Percentiles rank a stretch among this genome's conserved stretches.
Conservation (phyloP, 1,140 invertebrate species). For the Drosophila orosa region DNA sequence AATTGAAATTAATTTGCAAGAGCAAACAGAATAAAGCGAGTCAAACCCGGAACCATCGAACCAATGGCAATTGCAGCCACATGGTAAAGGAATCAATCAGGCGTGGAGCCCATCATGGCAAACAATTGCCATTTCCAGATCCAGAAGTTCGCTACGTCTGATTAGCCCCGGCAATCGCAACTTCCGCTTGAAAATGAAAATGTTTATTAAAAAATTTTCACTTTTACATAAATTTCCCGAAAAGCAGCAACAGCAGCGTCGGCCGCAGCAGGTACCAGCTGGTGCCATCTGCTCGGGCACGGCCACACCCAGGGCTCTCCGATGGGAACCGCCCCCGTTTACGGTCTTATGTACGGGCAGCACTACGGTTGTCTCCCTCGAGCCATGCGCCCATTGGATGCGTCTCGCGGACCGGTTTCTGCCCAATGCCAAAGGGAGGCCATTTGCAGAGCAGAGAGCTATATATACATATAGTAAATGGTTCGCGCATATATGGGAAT, state of each 20-base stretch:
- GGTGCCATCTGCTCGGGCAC: constrained; percentile 42
- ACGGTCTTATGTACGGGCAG: constrained; percentile 47
- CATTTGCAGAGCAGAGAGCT: constrained; percentile 45
- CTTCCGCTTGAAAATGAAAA: constrained; percentile 76
- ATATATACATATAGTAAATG: constrained; percentile 21
- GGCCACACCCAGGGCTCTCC: constrained; percentile 61
- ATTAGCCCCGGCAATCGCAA: constrained; percentile 61
- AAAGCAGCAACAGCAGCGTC: constrained; percentile 10
- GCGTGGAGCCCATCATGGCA: constrained; percentile 55
- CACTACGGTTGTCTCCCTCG: constrained; percentile 60
- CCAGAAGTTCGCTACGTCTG: constrained; percentile 54
- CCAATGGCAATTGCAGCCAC: constrained; percentile 31
- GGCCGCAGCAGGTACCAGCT: constrained; percentile 56
- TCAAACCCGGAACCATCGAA: constrained; percentile 35
- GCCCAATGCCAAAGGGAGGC: constrained; percentile 63
- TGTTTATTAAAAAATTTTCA: constrained; percentile 81
- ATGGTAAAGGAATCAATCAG: constrained; percentile 69
- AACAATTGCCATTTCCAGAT: constrained; percentile 31
- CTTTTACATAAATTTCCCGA: constrained; percentile 74
- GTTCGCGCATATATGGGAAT: constrained; percentile 13
- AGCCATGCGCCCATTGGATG: constrained; percentile 49
- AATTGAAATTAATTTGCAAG: constrained; percentile 69
- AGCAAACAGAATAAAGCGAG: constrained; percentile 51
- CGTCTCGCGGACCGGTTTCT: constrained; percentile 52
- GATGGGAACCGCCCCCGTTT: constrained; percentile 46